Evolutionary conservation across 2,888 invertebrate species (phyloP).

Genomic region (Odontothrips loti): DNA sequence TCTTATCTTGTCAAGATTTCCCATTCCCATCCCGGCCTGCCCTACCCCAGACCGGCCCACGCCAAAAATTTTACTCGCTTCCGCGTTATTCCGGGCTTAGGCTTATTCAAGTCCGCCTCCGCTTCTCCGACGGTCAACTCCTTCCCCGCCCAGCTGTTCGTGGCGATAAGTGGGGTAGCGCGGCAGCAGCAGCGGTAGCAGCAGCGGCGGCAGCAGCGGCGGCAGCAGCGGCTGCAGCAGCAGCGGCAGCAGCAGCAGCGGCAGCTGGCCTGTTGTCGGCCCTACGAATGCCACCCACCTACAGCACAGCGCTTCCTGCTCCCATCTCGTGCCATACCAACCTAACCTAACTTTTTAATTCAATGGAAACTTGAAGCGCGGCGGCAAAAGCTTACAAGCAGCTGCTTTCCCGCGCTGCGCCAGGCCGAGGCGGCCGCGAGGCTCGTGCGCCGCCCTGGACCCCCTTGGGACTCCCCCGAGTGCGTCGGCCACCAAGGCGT

Average conservation of each 20-base stretch:
- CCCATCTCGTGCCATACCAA: background rate
- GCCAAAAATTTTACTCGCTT: background rate
- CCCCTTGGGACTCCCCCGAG: background rate
- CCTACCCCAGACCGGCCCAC: background rate
- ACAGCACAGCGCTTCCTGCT: background rate
- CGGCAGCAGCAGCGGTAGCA: no score
- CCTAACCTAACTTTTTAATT: slow-evolving; percentile 14
- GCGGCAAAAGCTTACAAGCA: background rate
- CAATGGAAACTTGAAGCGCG: slow-evolving; percentile 10
- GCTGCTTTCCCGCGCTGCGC: background rate
- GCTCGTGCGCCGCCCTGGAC: background rate
- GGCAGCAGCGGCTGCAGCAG: no score
- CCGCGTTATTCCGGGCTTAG: background rate
- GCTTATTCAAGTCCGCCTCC: no score
- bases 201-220: no score
- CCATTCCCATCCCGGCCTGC: background rate
- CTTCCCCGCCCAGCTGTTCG: no score
- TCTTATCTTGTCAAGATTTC: background rate
- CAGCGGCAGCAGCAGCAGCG: no score
- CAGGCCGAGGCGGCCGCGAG: background rate
- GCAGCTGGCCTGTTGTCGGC: no score
- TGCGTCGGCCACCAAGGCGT: no score
- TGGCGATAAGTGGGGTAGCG: no score
- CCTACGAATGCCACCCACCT: no score
- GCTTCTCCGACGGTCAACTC: no score